Conservation (phyloP, 2,113 vertebrate species). For the Manacus vitellinus region DNA sequence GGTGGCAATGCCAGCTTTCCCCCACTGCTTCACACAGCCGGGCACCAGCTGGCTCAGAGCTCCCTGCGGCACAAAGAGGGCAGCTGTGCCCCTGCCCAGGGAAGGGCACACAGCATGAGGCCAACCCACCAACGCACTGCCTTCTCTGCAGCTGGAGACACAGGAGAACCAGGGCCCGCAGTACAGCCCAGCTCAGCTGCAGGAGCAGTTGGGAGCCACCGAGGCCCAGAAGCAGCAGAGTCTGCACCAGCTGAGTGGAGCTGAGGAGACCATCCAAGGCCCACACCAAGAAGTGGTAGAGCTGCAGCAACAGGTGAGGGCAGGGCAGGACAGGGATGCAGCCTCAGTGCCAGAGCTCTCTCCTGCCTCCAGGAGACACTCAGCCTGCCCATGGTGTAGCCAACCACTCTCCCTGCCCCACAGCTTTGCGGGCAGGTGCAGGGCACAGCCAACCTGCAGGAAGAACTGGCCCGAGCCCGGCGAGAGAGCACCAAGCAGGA, state of each 20-base stretch:
- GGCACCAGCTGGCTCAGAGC: slow-evolving; percentile 21
- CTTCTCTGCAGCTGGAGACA: neutral
- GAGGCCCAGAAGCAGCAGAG: neutral
- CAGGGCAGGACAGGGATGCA: neutral
- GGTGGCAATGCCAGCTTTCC: neutral
- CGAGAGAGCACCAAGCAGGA: slow-evolving; percentile 61
- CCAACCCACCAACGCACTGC: neutral
- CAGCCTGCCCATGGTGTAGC: neutral
- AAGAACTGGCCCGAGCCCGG: slow-evolving; percentile 43
- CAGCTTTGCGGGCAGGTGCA: slow-evolving; percentile 46
- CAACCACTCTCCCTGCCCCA: neutral
- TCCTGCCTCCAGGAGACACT: neutral
- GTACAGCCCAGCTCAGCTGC: neutral
- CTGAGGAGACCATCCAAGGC: slow-evolving; percentile 36
- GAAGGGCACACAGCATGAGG: slow-evolving; percentile 26
- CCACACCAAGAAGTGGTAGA: slow-evolving; percentile 55
- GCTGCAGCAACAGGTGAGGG: slow-evolving; percentile 65
- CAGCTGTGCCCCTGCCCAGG: slow-evolving; percentile 17
- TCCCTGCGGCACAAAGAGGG: slow-evolving; percentile 17
- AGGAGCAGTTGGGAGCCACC: slow-evolving; percentile 47
- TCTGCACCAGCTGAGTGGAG: neutral
- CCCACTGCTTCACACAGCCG: slow-evolving; percentile 9
- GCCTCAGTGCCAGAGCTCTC: neutral
- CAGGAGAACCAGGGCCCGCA: neutral
- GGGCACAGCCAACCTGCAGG: slow-evolving; percentile 58